Evolutionary conservation across 2,113 vertebrate genomes (phyloP), one percentile per base, ranked within the genome.

Genomic region (Pelmatolapia mariae): DNA sequence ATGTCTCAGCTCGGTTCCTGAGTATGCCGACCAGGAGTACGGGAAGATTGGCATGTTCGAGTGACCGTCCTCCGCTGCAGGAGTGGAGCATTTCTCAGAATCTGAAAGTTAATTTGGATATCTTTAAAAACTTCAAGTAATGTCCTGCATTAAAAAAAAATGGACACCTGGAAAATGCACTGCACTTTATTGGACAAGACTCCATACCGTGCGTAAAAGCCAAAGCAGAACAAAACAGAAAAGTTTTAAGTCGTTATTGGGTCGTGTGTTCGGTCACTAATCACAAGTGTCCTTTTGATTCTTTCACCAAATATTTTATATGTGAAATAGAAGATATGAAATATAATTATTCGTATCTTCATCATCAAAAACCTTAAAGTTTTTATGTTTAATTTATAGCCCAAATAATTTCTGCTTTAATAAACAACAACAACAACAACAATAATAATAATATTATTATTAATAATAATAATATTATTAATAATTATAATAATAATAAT

Each of bases 21-120:
- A 94, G 89, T 98, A 96, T 54, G 95, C 94, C 15, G 96, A 97
- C 98, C 98, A 99, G n/a, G 97, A 89, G 80, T 97, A 98, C 0
- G 98, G 97, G 40, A 98, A 97, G 92, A 98, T 96, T 50, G 97
- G 94, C 88, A 97, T 86, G 0, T 97, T 94, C 89, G 97, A 97
- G 61, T 96, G 94, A 38, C 80, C 93, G 53, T 96, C 95, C 31
- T 96, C 96, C n/a, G 91, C 82, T 9, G 96, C 92, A 6, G 96
- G 90, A 33, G 95, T 94, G 19, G 93, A 94, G 18, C 97, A 98
- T 83, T 96, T 97, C 81, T 98, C 98, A 0, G 97, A 98, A 90
- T 97, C 98, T 99, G 96, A 12, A 95, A 13, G 89, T 26, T 83
- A 52, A 89, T 87, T 78, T 26, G 9, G n/a, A 81, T 54, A 53